A percentile compares a stretch with the other conserved stretches of the same genome.
phyloP scores from a whole-genome alignment of 2,113 vertebrate species.

The Hyaena hyaena region DNA sequence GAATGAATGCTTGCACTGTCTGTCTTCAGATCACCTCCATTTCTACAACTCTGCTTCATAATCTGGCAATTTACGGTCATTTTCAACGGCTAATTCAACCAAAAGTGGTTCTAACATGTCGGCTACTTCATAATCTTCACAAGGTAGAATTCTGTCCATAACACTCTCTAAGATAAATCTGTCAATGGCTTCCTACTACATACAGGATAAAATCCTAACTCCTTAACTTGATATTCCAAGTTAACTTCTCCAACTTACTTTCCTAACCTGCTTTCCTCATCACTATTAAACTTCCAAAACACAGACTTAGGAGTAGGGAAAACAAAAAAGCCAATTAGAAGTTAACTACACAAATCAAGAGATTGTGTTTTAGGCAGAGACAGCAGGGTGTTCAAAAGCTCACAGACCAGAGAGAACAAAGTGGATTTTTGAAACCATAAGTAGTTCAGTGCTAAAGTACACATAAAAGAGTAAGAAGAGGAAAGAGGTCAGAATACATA shows the following conservation, averaged over 20 bases:
- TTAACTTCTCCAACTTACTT: neutral
- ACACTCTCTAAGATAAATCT: neutral
- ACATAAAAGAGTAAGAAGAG: neutral
- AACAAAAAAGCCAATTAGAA: neutral
- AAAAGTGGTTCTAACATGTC: neutral
- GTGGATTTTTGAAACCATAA: neutral
- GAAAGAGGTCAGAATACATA: neutral
- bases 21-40: neutral
- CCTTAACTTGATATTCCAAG: neutral
- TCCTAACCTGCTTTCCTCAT: neutral
- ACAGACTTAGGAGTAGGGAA: neutral
- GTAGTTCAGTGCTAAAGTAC: constrained; percentile 6
- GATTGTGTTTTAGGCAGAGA: neutral
- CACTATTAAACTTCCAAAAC: constrained; percentile 15
- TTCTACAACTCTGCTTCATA: neutral
- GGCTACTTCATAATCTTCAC: neutral
- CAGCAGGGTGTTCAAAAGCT: neutral
- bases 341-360: neutral
- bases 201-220: constrained; percentile 39
- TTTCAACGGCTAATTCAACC: neutral
- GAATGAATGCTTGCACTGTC: neutral
- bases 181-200: neutral
- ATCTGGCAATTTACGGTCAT: neutral
- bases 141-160: neutral
- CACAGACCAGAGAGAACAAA: neutral